Base-by-base conservation (phyloP, 2,888 invertebrate genomes). In the Norana najaformis region DNA sequence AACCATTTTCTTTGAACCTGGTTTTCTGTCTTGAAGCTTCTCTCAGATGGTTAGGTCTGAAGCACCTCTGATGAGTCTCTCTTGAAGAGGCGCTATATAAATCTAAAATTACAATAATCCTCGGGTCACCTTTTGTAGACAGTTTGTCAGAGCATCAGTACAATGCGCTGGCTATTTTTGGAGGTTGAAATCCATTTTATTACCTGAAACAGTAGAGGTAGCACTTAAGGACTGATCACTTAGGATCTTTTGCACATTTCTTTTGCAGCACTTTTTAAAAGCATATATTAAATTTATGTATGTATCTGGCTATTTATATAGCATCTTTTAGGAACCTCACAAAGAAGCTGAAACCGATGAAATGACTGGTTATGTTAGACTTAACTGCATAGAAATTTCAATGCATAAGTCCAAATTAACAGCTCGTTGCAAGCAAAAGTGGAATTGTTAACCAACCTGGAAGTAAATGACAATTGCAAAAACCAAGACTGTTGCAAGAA, bases 391-490 rank as follows among this genome's bases (percentile, higher is more conserved):
- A n/a, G n/a, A n/a, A n/a, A n/a, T n/a, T n/a, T n/a, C n/a, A n/a
- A n/a, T n/a, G n/a, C n/a, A n/a, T n/a, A n/a, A n/a, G n/a, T 53
- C 47, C 11, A 53, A 23, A 23, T 30, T 11, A 47, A 11, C 53
- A 30, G 53, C 53, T 53, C 23, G 30, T 34, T 3, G 13, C n/a
- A 83, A 83, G 83, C 20, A 83, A 20, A 18, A 83, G 34, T 36
- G n/a, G 36, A 4, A 4, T 83, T 36, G 20, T 37, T 36, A 85
- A 85, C 85, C 36, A 95, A 97, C 97, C 97, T 99, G 99, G 97
- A 99, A 99, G 96, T 99, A 99, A 96, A 99, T 99, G 91, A 99
- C 99, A 93, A 99, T 97, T 91, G 98, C 99, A 95, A 99, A 99
- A 90, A 99, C 99, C 93, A 99, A 96, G 90, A 99, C 97, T 23